Conservation (phyloP, 2,113 vertebrate genomes). For the Sterna hirundo region DNA sequence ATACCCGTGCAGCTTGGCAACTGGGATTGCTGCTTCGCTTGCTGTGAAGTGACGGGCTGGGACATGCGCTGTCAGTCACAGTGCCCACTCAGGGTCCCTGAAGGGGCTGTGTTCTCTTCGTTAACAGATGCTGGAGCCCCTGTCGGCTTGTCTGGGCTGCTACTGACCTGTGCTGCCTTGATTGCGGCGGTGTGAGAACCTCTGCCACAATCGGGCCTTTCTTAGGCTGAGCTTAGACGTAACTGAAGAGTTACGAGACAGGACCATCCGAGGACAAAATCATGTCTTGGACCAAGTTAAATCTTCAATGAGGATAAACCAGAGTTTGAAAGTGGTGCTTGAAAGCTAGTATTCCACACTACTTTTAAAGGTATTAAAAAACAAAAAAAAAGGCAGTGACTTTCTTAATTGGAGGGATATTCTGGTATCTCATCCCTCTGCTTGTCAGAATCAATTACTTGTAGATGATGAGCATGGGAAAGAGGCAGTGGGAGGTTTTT, state of each 20-base stretch:
- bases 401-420: background rate
- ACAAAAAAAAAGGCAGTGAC: background rate
- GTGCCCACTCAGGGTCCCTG: background rate
- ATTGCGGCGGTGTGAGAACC: background rate
- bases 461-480: constrained; percentile 28
- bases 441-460: constrained; percentile 11
- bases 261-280: background rate
- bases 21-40: background rate
- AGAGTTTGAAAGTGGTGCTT: background rate
- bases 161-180: background rate
- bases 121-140: background rate
- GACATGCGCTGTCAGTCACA: rapidly evolving
- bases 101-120: background rate
- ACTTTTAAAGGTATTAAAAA: background rate
- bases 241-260: background rate
- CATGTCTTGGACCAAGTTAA: background rate
- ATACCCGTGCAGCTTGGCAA: background rate
- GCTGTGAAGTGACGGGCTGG: background rate
- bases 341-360: background rate
- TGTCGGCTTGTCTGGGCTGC: background rate
- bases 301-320: background rate
- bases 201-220: background rate
- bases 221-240: background rate
- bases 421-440: background rate
- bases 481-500: constrained; percentile 27